Evolutionary conservation across 2,113 vertebrate species (phyloP), one percentile per base, ranked within the genome.

Genomic region (Prietella phreatophila): DNA sequence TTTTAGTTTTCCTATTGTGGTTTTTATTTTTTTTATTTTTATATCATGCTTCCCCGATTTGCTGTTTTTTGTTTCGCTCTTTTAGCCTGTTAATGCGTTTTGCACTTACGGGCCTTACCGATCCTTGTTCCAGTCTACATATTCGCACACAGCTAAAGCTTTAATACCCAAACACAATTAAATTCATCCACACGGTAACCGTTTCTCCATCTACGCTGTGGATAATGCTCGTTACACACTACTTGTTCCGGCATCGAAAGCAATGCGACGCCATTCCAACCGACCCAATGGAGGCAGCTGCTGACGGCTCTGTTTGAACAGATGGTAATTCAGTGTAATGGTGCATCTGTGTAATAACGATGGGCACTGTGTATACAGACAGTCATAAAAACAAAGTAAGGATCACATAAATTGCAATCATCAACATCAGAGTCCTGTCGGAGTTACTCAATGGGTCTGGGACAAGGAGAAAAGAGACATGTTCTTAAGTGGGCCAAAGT

Each of bases 381-480:
- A 95, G 96, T 95, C 95, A 96, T 97, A 97, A 97, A 97, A 96
- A 94, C 95, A 95, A 96, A 94, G 96, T 96, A 96, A 96, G 94
- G 95, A 96, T 96, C 95, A 96, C 96, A 97, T 97, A 96, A 97
- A 97, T 97, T 96, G 96, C 96, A 95, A 96, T 96, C 95, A 96
- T 96, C 96, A 96, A 97, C 96, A 97, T 96, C 96, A 96, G 96
- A 96, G 73, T 95, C 93, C 95, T 97, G 96, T 96, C 96, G 96
- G 95, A 90, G 86, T 83, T 75, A 75, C 76, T 55, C 30, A 88
- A 47, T 39, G 25, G 50, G 42, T 30, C 42, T 75, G 71, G 65
- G 53, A 71, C 89, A 82, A 80, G 75, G 80, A 85, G 88, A 88
- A 88, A 89, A 85, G 85, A 90, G 60, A 88, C 82, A 80, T 65